Conservation (phyloP, 2,888 invertebrate species). For the Clistopyga incitator region DNA sequence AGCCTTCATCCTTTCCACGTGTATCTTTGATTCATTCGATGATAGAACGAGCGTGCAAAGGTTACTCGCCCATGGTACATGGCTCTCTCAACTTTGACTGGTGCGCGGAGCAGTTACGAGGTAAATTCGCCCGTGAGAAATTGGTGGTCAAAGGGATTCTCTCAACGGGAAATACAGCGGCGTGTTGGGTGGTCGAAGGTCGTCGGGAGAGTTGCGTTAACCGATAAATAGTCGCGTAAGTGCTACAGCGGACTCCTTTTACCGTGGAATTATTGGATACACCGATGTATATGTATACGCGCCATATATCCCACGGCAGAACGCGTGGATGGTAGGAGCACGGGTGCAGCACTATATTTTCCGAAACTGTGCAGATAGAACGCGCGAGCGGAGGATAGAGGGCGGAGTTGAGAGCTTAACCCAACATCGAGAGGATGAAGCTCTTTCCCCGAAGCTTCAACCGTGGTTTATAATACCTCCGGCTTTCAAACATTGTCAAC, state of each 20-base stretch:
- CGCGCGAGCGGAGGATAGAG: neutral
- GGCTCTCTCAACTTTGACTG: neutral
- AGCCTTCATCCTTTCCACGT: no score
- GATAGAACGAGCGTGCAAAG: neutral
- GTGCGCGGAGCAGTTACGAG: neutral
- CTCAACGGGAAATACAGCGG: neutral
- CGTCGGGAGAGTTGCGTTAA: conserved; percentile 46
- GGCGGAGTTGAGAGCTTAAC: conserved; percentile 43
- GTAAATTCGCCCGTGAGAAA: conserved; percentile 22
- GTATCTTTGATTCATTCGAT: no score
- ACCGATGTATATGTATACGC: conserved; percentile 31
- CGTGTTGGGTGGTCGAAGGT: conserved; percentile 30
- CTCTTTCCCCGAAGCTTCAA: conserved; percentile 45
- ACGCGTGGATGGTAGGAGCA: neutral
- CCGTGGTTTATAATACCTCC: conserved; percentile 61
- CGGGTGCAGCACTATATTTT: conserved; percentile 34
- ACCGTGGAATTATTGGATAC: conserved; percentile 66
- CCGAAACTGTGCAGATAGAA: conserved; percentile 28
- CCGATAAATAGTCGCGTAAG: conserved; percentile 66
- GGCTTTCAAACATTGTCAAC: conserved; percentile 64
- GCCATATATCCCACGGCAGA: neutral
- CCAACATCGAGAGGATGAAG: conserved; percentile 43
- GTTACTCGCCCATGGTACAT: neutral
- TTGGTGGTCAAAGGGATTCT: conserved; percentile 42
- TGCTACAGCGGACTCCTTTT: conserved; percentile 68